Evolutionary conservation across 2,113 vertebrate genomes (phyloP).

Genomic region (Riparia riparia): DNA sequence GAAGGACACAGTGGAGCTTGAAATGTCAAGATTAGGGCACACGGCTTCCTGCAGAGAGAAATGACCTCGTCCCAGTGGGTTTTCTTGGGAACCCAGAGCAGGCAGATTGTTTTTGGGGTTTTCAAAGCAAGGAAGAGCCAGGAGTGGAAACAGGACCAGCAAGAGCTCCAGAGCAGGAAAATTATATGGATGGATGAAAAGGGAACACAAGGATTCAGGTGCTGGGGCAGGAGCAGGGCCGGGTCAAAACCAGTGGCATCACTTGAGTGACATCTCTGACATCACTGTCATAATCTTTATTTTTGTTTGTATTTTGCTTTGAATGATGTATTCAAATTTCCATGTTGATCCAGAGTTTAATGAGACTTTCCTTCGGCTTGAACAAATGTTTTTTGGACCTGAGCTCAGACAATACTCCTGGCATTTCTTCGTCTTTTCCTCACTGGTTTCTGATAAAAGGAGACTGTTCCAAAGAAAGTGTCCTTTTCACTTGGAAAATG

Average conservation of each 20-base stretch:
- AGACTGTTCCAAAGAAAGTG: slow-evolving; percentile 6
- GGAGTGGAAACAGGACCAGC: not conserved
- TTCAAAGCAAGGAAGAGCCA: not conserved
- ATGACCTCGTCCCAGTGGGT: not conserved
- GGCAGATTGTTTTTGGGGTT: not conserved
- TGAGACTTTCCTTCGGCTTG: slow-evolving; percentile 11
- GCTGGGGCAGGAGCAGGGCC: not conserved
- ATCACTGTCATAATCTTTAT: not conserved
- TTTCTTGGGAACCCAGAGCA: not conserved
- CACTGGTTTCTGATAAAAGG: not conserved
- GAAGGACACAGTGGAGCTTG: not conserved
- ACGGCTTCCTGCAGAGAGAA: not conserved
- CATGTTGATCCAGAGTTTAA: not conserved
- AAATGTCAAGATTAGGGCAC: not conserved
- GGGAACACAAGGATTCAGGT: not conserved
- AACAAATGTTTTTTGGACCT: not conserved
- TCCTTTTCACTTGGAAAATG: not conserved
- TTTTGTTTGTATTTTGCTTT: not conserved
- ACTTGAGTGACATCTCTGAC: not conserved
- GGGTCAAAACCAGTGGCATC: not conserved
- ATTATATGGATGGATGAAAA: not conserved
- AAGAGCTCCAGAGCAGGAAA: not conserved
- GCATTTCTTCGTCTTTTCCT: not conserved
- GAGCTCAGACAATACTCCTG: slow-evolving; percentile 10
- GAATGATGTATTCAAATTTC: not conserved